Evolutionary conservation across 2,888 invertebrate species (phyloP).

Genomic region (Platycheirus albimanus): DNA sequence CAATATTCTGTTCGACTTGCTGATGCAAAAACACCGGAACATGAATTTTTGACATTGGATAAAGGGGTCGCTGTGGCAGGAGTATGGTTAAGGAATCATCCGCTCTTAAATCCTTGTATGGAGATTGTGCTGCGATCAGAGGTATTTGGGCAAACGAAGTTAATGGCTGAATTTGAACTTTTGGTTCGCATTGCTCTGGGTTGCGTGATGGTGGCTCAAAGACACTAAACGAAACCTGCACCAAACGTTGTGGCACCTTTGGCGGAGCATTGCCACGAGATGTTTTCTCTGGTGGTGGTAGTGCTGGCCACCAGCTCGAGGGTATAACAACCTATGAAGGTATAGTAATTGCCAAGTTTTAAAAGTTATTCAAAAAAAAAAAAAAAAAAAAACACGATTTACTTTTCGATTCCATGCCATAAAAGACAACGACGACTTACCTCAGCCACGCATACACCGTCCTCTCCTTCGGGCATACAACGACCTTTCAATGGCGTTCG

Average conservation of each 20-base stretch:
- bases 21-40: constrained; percentile 94
- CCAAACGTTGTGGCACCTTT: constrained; percentile 88
- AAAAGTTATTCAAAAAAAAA: too few relatives aligned
- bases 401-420: constrained; percentile 17
- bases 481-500: constrained; percentile 90
- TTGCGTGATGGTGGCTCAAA: constrained; percentile 90
- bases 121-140: constrained; percentile 89
- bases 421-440: constrained; percentile 75
- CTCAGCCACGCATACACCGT: constrained; percentile 95
- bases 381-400: constrained; percentile 35
- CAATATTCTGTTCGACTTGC: constrained; percentile 87
- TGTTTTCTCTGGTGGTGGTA: constrained; percentile 86
- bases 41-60: constrained; percentile 94
- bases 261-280: constrained; percentile 84
- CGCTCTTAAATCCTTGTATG: constrained; percentile 92
- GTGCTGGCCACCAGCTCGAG: constrained; percentile 94
- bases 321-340: constrained; percentile 89
- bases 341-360: constrained; percentile 25
- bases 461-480: constrained; percentile 96
- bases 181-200: constrained; percentile 89
- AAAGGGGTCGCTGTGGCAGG: constrained; percentile 93
- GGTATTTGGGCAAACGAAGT: constrained; percentile 87
- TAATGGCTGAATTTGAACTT: constrained; percentile 88
- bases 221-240: constrained; percentile 93
- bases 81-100: constrained; percentile 93